Conservation (phyloP, 2,797 vertebrate genomes). For the Pseudochirops cupreus region DNA sequence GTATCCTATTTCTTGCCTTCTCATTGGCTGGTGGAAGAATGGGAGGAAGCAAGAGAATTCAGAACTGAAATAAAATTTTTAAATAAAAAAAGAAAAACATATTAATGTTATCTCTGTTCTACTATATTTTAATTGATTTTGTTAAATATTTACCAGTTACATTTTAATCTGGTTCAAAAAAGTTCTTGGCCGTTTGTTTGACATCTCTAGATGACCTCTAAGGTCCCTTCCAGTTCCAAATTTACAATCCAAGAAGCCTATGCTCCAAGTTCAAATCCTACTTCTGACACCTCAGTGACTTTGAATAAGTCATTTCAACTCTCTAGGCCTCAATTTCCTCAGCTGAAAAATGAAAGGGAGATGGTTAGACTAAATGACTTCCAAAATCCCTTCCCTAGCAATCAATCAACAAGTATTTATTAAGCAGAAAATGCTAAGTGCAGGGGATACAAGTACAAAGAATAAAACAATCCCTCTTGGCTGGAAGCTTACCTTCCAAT, state of each 20-base stretch:
- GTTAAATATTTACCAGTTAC: not conserved
- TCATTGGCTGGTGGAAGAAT: not conserved
- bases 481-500: not conserved
- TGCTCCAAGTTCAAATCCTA: not conserved
- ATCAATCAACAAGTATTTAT: not conserved
- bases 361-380: not conserved
- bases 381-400: not conserved
- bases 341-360: not conserved
- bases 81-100: not conserved
- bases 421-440: not conserved
- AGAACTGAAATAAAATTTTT: not conserved
- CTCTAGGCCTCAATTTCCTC: not conserved
- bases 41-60: not conserved
- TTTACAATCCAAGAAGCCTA: not conserved
- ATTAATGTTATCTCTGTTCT: not conserved
- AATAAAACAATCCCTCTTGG: not conserved
- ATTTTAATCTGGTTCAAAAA: not conserved
- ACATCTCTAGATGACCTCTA: not conserved
- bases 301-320: not conserved
- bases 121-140: not conserved
- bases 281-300: not conserved
- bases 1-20: not conserved
- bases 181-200: not conserved
- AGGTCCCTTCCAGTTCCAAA: not conserved
- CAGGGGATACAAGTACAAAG: not conserved